phyloP scores from a whole-genome alignment of 2,797 vertebrate genomes.

The Sciurus vulgaris region DNA sequence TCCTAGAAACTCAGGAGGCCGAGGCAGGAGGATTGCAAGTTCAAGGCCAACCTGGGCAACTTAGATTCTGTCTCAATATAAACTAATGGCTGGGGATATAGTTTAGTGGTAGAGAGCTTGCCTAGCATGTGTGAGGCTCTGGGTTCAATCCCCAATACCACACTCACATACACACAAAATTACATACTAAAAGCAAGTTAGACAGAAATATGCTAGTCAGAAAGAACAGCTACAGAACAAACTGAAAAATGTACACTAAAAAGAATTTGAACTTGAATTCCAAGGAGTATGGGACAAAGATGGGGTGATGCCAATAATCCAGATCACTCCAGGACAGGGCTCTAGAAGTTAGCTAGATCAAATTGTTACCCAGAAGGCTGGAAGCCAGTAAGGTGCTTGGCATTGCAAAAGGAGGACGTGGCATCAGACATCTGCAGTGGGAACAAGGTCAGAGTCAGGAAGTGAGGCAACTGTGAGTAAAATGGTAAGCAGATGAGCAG shows the following conservation, averaged over 20 bases:
- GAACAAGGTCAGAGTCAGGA: background rate
- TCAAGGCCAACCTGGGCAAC: background rate
- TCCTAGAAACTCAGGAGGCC: background rate
- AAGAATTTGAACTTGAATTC: conserved; percentile 7
- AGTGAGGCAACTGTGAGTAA: background rate
- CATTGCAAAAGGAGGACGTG: background rate
- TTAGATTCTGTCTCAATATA: background rate
- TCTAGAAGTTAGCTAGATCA: background rate
- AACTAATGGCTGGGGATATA: background rate
- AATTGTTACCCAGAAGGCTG: background rate
- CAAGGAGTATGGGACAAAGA: background rate
- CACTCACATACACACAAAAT: too few species aligned
- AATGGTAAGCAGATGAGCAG: background rate
- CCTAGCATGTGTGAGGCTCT: background rate
- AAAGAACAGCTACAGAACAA: background rate
- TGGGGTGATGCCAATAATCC: background rate
- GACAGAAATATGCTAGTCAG: background rate
- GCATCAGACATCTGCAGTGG: background rate
- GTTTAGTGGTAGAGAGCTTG: background rate
- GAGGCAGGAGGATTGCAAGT: background rate
- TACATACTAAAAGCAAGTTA: background rate
- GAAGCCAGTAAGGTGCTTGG: background rate
- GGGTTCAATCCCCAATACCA: too few species aligned
- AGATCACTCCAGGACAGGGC: background rate
- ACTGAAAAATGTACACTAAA: conserved; percentile 12